Percentiles rank a stretch among this genome's conserved stretches.
These are phyloP conservation scores for Ormyrus labotus DNA, from an alignment of 2,888 invertebrate species.

Conservation along the genomic window DNA sequence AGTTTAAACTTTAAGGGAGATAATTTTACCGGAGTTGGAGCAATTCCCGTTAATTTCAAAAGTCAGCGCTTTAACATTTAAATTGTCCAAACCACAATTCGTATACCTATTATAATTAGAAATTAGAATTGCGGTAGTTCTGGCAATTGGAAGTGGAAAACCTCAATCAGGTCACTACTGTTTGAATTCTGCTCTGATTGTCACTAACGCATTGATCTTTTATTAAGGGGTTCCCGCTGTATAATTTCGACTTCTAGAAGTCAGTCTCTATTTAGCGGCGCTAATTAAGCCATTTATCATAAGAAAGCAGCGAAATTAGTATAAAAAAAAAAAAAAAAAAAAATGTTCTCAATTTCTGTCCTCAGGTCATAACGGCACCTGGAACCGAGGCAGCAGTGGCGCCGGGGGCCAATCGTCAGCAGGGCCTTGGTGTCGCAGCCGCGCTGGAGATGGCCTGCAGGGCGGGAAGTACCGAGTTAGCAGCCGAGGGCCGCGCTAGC, in stretches of 20 bases:
- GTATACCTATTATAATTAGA: background rate
- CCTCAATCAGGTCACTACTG: background rate
- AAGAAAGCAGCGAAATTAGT: no score
- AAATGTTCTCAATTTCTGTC: no score
- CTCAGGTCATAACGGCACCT: background rate
- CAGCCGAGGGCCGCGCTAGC: background rate
- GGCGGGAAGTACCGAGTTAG: background rate
- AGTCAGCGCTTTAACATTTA: constrained; percentile 6
- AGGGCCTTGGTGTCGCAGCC: constrained; percentile 42
- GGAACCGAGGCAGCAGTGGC: background rate
- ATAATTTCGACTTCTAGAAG: no score
- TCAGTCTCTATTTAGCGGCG: no score
- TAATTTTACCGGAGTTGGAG: background rate
- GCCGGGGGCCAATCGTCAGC: constrained; percentile 31
- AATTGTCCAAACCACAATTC: background rate
- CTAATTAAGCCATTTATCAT: no score
- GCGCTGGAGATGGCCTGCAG: background rate
- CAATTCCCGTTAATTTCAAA: background rate
- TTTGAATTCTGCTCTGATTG: background rate
- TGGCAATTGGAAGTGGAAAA: background rate
- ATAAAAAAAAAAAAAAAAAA: no score
- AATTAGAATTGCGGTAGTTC: background rate
- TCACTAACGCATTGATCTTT: no score
- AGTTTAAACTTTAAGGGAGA: background rate
- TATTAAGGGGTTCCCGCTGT: no score